These are phyloP conservation scores for Incurvaria masculella DNA, from an alignment of 2,888 invertebrate species.

Conservation along the genomic window DNA sequence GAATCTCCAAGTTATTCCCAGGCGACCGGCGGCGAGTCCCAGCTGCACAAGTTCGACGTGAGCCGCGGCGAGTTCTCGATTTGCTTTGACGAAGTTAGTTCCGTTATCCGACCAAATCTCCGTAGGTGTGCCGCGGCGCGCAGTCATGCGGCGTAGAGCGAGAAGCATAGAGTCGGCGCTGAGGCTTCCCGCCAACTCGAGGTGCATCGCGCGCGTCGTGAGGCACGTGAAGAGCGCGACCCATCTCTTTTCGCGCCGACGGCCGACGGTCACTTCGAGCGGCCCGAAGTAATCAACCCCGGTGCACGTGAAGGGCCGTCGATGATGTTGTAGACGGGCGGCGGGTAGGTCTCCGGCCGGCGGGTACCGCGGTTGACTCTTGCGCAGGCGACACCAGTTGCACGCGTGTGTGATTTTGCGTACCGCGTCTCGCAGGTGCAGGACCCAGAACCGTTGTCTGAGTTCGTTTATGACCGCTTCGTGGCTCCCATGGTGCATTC, in stretches of 20 bases:
- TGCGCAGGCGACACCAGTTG: neutral
- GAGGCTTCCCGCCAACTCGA: constrained; percentile 13
- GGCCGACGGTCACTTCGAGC: constrained; percentile 9
- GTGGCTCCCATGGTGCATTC: neutral
- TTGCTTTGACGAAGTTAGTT: constrained; percentile 2
- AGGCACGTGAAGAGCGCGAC: constrained; percentile 13
- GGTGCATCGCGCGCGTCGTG: constrained; percentile 9
- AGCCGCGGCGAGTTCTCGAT: neutral
- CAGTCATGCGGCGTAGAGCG: constrained; percentile 17
- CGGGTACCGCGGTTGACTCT: neutral
- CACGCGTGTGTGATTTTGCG: neutral
- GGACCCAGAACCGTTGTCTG: constrained; percentile 6
- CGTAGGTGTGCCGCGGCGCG: constrained; percentile 16
- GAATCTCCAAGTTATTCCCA: too few species aligned
- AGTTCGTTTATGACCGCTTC: constrained; percentile 11
- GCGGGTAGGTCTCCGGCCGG: constrained; percentile 11
- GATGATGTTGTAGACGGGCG: constrained; percentile 12
- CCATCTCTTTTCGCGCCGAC: constrained; percentile 9
- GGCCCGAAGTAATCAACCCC: constrained; percentile 12
- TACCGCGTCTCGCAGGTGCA: constrained; percentile 5
- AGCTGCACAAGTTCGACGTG: too few species aligned
- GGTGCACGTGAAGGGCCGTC: constrained; percentile 10
- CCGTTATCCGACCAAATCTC: constrained; percentile 12
- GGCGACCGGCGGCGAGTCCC: neutral
- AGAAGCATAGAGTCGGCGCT: constrained; percentile 16